Conservation (phyloP, 2,113 vertebrate species). For the Embiotoca jacksoni region DNA sequence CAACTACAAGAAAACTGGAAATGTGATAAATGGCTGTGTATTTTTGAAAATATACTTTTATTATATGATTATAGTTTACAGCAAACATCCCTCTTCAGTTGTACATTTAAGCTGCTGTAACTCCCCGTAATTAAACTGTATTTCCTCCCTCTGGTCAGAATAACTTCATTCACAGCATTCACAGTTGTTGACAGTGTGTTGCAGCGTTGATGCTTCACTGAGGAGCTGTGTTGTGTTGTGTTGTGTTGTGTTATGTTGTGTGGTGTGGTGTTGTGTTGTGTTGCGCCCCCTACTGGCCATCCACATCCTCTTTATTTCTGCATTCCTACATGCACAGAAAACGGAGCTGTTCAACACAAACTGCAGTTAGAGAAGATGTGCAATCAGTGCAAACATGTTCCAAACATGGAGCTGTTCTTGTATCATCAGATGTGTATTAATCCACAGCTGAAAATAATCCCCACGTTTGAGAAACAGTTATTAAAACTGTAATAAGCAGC, state of each 20-base stretch:
- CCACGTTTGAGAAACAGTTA: too few species aligned
- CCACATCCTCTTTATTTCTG: not conserved
- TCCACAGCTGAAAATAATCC: too few species aligned
- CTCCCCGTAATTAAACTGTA: not conserved
- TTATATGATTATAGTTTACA: too few species aligned
- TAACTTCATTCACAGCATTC: not conserved
- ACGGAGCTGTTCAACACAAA: too few species aligned
- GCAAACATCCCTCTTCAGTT: not conserved
- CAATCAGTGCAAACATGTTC: too few species aligned
- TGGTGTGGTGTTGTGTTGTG: conserved; percentile 29
- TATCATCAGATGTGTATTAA: too few species aligned
- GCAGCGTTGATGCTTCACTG: not conserved
- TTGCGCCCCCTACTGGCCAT: conserved; percentile 66
- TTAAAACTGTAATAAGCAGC: too few species aligned
- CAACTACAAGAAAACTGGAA: not conserved
- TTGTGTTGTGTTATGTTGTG: conserved; percentile 16
- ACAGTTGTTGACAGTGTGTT: not conserved
- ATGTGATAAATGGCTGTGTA: not conserved
- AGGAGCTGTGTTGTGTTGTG: conserved; percentile 5
- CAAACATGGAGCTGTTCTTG: too few species aligned
- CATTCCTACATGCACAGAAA: too few species aligned
- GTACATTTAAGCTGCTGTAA: not conserved
- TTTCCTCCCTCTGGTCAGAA: conserved; percentile 7
- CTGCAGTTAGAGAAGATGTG: too few species aligned
- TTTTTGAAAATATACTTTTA: too few species aligned